A percentile compares a stretch with the other conserved stretches of the same genome.
Evolutionary conservation across 2,113 vertebrate genomes (phyloP).

Genomic region (Indicator indicator): DNA sequence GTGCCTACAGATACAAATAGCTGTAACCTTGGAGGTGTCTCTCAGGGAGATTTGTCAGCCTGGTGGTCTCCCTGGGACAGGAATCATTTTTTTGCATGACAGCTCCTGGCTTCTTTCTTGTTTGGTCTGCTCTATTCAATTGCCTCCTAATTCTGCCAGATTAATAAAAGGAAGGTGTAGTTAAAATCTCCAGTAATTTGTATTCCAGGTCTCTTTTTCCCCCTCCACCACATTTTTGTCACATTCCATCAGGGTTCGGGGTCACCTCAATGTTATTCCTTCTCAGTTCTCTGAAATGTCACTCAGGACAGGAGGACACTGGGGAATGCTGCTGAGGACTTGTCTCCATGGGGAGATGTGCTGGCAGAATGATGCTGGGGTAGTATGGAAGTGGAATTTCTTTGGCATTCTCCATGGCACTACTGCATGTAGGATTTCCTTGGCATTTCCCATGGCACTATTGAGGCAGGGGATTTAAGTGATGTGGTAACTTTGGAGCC

Average conservation of each 20-base stretch:
- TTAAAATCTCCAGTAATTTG: slow-evolving; percentile 33
- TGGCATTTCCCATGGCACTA: slow-evolving; percentile 47
- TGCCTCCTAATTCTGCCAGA: slow-evolving; percentile 37
- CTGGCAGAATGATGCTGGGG: slow-evolving; percentile 11
- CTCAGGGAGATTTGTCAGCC: slow-evolving; percentile 60
- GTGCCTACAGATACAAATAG: slow-evolving; percentile 42
- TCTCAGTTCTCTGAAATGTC: slow-evolving; percentile 53
- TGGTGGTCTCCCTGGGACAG: slow-evolving; percentile 15
- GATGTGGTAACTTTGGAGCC: slow-evolving; percentile 55
- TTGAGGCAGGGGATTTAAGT: slow-evolving; percentile 29
- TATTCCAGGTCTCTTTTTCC: slow-evolving; percentile 35
- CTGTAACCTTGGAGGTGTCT: slow-evolving; percentile 28
- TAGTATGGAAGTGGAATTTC: slow-evolving; percentile 38
- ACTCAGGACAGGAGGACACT: slow-evolving; percentile 42
- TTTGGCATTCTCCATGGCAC: slow-evolving; percentile 49
- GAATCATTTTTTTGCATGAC: slow-evolving; percentile 29
- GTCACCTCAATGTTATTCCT: slow-evolving; percentile 47
- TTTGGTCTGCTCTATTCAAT: slow-evolving; percentile 59
- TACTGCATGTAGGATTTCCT: slow-evolving; percentile 36
- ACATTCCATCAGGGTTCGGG: slow-evolving; percentile 11
- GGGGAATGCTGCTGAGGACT: slow-evolving; percentile 52
- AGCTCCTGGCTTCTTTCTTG: slow-evolving; percentile 49
- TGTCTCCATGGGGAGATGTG: slow-evolving; percentile 11
- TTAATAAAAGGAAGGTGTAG: slow-evolving; percentile 46
- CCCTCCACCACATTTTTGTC: slow-evolving; percentile 26